These are phyloP conservation scores for Sardinella longiceps DNA, from an alignment of 2,797 vertebrate species.

Conservation along the genomic window DNA sequence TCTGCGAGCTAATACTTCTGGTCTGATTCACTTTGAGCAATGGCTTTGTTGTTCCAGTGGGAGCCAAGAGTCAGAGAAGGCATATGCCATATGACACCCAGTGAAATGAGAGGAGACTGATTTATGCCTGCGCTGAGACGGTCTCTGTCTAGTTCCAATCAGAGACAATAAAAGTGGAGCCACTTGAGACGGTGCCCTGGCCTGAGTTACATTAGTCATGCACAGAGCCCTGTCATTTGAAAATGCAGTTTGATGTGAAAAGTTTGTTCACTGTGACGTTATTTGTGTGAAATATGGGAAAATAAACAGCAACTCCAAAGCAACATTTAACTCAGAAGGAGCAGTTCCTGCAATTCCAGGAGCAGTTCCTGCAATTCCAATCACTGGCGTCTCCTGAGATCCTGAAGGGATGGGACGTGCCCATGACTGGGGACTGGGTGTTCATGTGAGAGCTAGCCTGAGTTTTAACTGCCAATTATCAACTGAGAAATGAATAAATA, in stretches of 20 bases:
- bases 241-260: not conserved
- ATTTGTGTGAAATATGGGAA: not conserved
- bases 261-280: not conserved
- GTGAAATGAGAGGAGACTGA: not conserved
- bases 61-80: slow-evolving; percentile 21
- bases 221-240: not conserved
- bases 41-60: slow-evolving; percentile 30
- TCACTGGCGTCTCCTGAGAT: not conserved
- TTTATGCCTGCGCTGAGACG: slow-evolving; percentile 3
- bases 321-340: not conserved
- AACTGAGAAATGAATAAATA: not conserved
- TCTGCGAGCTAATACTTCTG: slow-evolving; percentile 85
- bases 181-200: not conserved
- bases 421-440: not conserved
- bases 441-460: not conserved
- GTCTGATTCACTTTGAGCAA: slow-evolving; percentile 71
- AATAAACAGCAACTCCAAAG: not conserved
- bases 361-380: not conserved
- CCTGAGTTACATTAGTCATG: not conserved
- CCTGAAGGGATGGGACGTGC: not conserved
- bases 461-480: not conserved
- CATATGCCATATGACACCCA: slow-evolving; percentile 12
- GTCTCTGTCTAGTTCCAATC: not conserved
- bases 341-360: not conserved
- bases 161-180: not conserved